Evolutionary conservation across 1,140 invertebrate genomes (phyloP).

Genomic region (Solen grandis): DNA sequence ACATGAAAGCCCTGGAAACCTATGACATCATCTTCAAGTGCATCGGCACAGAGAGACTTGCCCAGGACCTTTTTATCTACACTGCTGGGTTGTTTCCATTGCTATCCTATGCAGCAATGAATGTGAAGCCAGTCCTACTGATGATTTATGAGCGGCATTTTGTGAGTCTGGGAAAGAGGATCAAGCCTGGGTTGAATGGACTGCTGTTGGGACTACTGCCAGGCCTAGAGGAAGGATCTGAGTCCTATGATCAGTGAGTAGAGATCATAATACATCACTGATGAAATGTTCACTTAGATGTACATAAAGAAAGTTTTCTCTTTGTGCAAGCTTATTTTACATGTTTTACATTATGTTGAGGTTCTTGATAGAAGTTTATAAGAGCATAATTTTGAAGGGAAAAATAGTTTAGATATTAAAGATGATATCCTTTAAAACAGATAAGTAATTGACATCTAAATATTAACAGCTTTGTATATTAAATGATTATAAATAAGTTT

Average conservation of each 20-base stretch:
- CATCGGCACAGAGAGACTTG: slow-evolving; percentile 91
- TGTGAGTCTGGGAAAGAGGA: slow-evolving; percentile 89
- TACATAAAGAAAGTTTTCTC: no score
- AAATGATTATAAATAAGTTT: no score
- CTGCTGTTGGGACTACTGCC: slow-evolving; percentile 93
- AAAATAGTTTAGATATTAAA: no score
- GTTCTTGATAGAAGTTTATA: no score
- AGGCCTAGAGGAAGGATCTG: slow-evolving; percentile 94
- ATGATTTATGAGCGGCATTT: slow-evolving; percentile 96
- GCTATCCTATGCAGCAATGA: slow-evolving; percentile 94
- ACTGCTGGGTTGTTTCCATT: slow-evolving; percentile 92
- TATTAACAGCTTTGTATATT: no score
- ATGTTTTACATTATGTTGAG: no score
- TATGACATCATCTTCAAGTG: slow-evolving; percentile 96
- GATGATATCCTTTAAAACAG: no score
- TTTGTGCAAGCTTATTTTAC: no score
- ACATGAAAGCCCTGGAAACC: slow-evolving; percentile 95
- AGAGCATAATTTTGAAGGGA: no score
- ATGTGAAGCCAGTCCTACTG: slow-evolving; percentile 88
- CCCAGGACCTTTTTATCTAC: slow-evolving; percentile 93
- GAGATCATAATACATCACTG: neutral
- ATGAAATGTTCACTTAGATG: no score
- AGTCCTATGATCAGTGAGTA: slow-evolving; percentile 90
- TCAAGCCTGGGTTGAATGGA: slow-evolving; percentile 92
- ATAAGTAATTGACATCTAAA: no score